Percentiles rank a stretch among this genome's conserved stretches.
Evolutionary conservation across 2,797 vertebrate species (phyloP).

Genomic region (Poecilia picta): DNA sequence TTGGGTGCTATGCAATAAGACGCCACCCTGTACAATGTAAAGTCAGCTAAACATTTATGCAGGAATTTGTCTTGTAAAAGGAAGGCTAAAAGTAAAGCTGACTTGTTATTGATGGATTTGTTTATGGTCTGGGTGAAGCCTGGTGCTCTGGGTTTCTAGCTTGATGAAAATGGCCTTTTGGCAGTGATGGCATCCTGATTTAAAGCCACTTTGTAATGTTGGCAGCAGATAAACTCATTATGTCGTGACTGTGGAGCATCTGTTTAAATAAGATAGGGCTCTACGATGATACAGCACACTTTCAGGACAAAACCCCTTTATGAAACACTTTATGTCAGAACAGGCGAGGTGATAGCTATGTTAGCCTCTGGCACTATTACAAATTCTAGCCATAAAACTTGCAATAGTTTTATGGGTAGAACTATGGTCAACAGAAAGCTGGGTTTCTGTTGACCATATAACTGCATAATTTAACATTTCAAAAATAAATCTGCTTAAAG

Average conservation of each 20-base stretch:
- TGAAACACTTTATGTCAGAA: not conserved
- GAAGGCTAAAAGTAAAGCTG: not conserved
- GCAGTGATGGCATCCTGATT: slow-evolving; percentile 18
- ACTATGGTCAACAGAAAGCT: no score
- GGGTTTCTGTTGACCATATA: no score
- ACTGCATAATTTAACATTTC: no score
- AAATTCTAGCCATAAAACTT: not conserved
- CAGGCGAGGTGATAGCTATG: not conserved
- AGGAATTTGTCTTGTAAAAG: slow-evolving; percentile 4
- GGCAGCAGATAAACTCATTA: not conserved
- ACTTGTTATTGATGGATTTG: not conserved
- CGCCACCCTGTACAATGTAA: not conserved
- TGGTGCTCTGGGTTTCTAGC: not conserved
- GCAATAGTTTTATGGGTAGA: no score
- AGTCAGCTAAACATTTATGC: not conserved
- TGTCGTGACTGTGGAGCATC: not conserved
- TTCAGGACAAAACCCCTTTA: not conserved
- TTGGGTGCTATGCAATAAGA: not conserved
- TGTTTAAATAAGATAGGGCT: slow-evolving; percentile 5
- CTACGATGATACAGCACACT: not conserved
- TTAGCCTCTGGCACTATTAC: not conserved
- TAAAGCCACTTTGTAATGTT: not conserved
- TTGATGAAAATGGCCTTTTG: slow-evolving; percentile 4
- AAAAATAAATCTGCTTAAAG: no score
- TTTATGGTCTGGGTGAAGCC: not conserved